These are phyloP conservation scores for Barbus barbus DNA, from an alignment of 2,113 vertebrate genomes.

Conservation along the genomic window DNA sequence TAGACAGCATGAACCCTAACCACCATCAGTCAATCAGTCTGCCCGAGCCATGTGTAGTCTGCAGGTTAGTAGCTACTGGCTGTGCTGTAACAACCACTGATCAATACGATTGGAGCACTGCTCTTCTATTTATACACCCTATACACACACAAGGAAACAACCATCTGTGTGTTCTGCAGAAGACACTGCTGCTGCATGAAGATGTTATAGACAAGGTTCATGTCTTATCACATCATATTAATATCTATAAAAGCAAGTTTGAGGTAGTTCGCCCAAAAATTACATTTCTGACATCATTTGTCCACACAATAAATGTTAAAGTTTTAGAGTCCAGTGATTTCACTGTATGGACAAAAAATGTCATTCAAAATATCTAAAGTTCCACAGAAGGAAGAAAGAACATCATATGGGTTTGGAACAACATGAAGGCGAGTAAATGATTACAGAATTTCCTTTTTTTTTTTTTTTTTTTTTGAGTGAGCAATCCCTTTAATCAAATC, in stretches of 20 bases:
- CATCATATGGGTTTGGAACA: background rate
- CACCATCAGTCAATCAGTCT: conserved; percentile 48
- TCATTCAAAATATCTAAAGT: background rate
- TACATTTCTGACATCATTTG: background rate
- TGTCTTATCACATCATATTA: background rate
- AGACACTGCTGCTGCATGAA: conserved; percentile 41
- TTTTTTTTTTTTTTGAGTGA: no score
- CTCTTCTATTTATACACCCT: conserved; percentile 55
- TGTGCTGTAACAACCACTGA: conserved; percentile 58
- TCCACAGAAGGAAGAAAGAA: no score
- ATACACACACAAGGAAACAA: conserved; percentile 14
- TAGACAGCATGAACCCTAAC: conserved; percentile 33
- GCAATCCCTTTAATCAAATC: background rate
- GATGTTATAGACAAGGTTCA: conserved; percentile 26
- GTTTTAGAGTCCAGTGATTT: background rate
- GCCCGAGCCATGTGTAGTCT: conserved; percentile 48
- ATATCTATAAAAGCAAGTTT: background rate
- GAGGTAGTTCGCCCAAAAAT: background rate
- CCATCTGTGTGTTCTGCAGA: conserved; percentile 44
- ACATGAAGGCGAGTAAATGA: background rate
- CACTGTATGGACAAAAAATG: background rate
- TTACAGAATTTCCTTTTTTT: background rate
- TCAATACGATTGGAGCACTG: conserved; percentile 55
- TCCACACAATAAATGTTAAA: background rate
- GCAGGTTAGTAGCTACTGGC: conserved; percentile 54